Evolutionary conservation across 2,113 vertebrate genomes (phyloP).

Genomic region (Emydocephalus ijimae): DNA sequence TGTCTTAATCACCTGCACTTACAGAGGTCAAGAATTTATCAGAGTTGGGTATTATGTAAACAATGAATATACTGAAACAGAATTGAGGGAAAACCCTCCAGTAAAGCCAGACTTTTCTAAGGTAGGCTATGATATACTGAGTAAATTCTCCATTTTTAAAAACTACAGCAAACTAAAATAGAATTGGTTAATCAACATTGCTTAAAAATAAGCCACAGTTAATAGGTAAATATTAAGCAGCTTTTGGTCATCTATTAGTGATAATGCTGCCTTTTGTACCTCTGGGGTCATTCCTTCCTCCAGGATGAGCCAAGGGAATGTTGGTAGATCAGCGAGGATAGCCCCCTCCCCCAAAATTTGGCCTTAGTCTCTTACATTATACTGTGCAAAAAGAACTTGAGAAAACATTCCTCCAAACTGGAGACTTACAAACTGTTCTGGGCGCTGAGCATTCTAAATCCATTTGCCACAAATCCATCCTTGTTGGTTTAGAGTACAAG

Average conservation of each 20-base stretch:
- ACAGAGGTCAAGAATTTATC: conserved; percentile 82
- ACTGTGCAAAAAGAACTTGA: background rate
- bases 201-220: background rate
- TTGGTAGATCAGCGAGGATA: background rate
- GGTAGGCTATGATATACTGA: conserved; percentile 59
- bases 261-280: background rate
- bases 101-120: conserved; percentile 84
- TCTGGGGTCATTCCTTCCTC: background rate
- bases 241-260: background rate
- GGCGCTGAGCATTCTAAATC: background rate
- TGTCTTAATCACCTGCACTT: conserved; percentile 81
- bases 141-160: background rate
- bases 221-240: background rate
- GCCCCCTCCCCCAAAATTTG: background rate
- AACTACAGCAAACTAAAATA: background rate
- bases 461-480: background rate
- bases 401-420: background rate
- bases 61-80: conserved; percentile 83
- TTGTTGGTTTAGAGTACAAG: background rate
- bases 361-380: background rate
- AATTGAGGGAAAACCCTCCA: conserved; percentile 80
- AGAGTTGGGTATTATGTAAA: conserved; percentile 83
- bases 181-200: background rate
- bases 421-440: background rate
- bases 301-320: background rate